Evolutionary conservation across 2,113 vertebrate genomes (phyloP).

Genomic region (Upupa epops): DNA sequence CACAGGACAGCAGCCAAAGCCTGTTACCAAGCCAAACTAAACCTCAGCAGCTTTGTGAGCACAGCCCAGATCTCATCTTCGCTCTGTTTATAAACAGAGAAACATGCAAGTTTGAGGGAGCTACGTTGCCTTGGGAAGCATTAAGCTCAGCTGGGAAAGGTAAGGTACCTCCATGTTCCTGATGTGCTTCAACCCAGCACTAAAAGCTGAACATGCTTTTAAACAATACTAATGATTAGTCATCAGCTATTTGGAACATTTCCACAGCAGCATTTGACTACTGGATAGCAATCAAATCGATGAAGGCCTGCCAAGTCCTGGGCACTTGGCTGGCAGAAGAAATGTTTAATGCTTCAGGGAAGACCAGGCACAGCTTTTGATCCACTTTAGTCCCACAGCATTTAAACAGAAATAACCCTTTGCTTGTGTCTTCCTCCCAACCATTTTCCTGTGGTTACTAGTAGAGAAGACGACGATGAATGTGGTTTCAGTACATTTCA

Average conservation of each 20-base stretch:
- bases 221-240: constrained; percentile 27
- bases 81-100: not conserved
- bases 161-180: not conserved
- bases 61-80: not conserved
- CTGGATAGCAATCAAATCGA: not conserved
- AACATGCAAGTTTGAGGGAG: not conserved
- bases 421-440: not conserved
- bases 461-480: fast-evolving
- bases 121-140: not conserved
- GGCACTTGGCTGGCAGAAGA: constrained; percentile 18
- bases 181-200: fast-evolving
- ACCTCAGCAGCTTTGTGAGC: not conserved
- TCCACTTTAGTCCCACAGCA: not conserved
- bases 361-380: not conserved
- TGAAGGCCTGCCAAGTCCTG: constrained; percentile 45
- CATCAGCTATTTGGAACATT: constrained; percentile 37
- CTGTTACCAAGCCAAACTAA: not conserved
- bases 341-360: constrained; percentile 26
- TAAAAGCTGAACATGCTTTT: not conserved
- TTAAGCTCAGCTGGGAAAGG: not conserved
- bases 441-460: not conserved
- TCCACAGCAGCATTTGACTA: constrained; percentile 45
- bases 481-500: not conserved
- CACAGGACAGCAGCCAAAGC: not conserved
- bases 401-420: constrained; percentile 10